Conservation (phyloP, 2,113 vertebrate species). For the Triplophysa tibetana region DNA sequence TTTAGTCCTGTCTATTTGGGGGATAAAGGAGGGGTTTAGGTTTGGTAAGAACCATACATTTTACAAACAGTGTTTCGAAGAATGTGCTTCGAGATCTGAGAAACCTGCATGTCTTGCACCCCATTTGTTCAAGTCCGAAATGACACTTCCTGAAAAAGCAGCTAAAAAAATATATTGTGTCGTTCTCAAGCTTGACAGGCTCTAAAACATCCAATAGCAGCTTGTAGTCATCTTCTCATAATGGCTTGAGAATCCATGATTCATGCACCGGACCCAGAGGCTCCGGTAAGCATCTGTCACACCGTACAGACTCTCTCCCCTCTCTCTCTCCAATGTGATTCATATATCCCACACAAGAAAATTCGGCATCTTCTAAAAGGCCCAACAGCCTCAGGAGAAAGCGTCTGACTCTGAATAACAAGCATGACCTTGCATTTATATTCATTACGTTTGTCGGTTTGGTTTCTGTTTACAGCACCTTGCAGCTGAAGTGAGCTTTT, state of each 20-base stretch:
- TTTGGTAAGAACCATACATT: constrained; percentile 15
- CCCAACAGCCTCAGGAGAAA: neutral
- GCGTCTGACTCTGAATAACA: neutral
- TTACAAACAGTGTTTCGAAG: constrained; percentile 11
- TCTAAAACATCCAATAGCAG: constrained; percentile 1
- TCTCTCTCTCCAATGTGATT: neutral
- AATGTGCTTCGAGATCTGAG: constrained; percentile 10
- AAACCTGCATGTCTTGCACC: constrained; percentile 31
- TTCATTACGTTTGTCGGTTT: constrained; percentile 3
- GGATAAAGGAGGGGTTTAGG: neutral
- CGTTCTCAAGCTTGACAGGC: neutral
- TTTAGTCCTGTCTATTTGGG: neutral
- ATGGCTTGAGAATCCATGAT: constrained; percentile 12
- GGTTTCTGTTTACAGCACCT: neutral
- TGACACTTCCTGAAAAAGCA: constrained; percentile 34
- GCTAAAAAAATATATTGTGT: neutral
- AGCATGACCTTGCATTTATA: neutral
- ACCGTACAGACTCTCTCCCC: neutral
- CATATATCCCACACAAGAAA: neutral
- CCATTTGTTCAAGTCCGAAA: constrained; percentile 29
- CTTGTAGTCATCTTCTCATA: constrained; percentile 13
- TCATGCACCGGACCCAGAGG: constrained; percentile 21
- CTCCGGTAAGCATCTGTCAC: constrained; percentile 23
- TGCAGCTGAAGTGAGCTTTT: constrained; percentile 14
- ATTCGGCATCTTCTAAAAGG: neutral